Base-by-base conservation (phyloP, 2,888 invertebrate genomes). In the Chrysolina haemoptera region DNA sequence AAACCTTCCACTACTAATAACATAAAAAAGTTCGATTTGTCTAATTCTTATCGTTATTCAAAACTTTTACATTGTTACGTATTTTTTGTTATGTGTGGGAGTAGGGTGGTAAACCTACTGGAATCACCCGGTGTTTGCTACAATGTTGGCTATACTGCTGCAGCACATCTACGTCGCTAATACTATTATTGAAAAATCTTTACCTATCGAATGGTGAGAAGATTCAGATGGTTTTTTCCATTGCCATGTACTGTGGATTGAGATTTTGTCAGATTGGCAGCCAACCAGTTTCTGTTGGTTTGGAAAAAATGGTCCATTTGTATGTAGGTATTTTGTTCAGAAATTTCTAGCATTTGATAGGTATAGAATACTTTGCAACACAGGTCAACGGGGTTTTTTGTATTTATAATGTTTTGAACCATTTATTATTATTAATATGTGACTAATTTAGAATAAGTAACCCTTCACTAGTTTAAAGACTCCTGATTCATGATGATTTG, bases 71-170 rank as follows among this genome's bases (percentile, higher is more conserved):
- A 74, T 76, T 76, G 85, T 85, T 87, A 86, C 86, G 84, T 86
- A 86, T 86, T 87, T 86, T 86, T 86, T 85, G 84, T 82, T 77
- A 83, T 86, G 86, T 87, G 86, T 87, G 88, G 87, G 87, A 86
- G 87, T 87, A 87, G 86, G 87, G 86, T 87, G 87, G 84, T 85
- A 84, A 85, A 85, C 83, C 83, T 83, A 84, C 83, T 84, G 86
- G 86, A 87, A 87, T 87, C 87, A 87, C 87, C 87, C 86, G 85
- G 85, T 87, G 87, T 88, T 87, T 87, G 87, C 87, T 87, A 87
- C 87, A 87, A 86, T 88, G 86, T 88, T 87, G 87, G 87, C 87
- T 87, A 87, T 85, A 85, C 85, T 83, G 87, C 87, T 87, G 86
- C 86, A 88, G 87, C 87, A 87, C 87, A 86, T 87, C 86, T 85